Percentiles rank a stretch among this genome's conserved stretches.
Evolutionary conservation across 2,888 invertebrate genomes (phyloP).

Genomic region (Geotrupes spiniger): DNA sequence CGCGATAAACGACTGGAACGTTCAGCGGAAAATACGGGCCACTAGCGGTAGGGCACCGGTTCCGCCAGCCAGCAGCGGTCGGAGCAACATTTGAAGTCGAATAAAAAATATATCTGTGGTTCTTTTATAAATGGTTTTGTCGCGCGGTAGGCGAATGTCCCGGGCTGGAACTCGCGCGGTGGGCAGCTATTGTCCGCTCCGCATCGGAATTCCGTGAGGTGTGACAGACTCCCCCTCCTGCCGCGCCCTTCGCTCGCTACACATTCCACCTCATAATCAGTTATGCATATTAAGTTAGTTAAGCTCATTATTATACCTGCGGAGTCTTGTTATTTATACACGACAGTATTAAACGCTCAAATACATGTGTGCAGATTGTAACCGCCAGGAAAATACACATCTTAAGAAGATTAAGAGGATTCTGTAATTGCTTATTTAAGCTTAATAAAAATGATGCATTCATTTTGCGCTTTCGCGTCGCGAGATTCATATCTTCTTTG

Average conservation of each 20-base stretch:
- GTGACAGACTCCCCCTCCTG: slow-evolving; percentile 30
- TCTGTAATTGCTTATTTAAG: slow-evolving; percentile 33
- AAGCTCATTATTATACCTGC: slow-evolving; percentile 50
- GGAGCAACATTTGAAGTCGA: slow-evolving; percentile 14
- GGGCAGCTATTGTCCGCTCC: slow-evolving; percentile 36
- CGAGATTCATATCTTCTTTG: slow-evolving; percentile 8
- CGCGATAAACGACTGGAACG: no score
- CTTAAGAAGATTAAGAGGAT: slow-evolving; percentile 35
- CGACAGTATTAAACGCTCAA: slow-evolving; percentile 41
- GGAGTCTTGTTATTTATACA: slow-evolving; percentile 47
- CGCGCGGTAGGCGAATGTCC: slow-evolving; percentile 38
- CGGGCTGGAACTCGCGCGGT: slow-evolving; percentile 33
- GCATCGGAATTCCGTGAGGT: slow-evolving; percentile 36
- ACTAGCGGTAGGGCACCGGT: slow-evolving; percentile 4
- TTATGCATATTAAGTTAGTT: slow-evolving; percentile 51
- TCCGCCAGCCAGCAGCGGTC: slow-evolving; percentile 1
- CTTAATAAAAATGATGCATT: slow-evolving; percentile 22
- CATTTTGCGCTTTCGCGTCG: slow-evolving; percentile 11
- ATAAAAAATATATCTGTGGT: slow-evolving; percentile 27
- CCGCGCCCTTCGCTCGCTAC: slow-evolving; percentile 28
- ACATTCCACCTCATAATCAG: slow-evolving; percentile 48
- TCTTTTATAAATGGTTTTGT: slow-evolving; percentile 38
- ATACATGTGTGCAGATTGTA: slow-evolving; percentile 20
- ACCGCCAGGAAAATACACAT: slow-evolving; percentile 24
- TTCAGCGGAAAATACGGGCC: slow-evolving; percentile 1